Evolutionary conservation across 2,888 invertebrate genomes (phyloP).

Genomic region (Physocephala rufipes): DNA sequence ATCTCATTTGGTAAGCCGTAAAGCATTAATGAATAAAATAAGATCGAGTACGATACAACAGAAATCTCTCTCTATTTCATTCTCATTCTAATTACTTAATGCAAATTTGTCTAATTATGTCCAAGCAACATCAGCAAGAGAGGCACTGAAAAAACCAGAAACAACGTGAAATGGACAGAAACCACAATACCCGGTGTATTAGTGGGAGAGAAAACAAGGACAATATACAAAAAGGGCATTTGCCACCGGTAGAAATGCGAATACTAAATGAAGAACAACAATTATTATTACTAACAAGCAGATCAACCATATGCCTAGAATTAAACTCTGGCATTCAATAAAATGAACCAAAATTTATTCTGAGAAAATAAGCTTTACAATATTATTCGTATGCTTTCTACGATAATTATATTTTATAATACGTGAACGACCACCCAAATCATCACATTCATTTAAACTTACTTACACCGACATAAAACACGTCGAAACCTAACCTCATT

Average conservation of each 20-base stretch:
- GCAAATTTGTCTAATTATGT: conserved; percentile 23
- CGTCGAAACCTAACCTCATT: neutral
- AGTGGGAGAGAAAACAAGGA: neutral
- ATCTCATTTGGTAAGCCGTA: neutral
- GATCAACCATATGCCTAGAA: neutral
- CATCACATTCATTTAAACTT: neutral
- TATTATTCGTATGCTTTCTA: conserved; percentile 15
- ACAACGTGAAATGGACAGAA: neutral
- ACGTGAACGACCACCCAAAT: neutral
- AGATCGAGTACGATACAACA: neutral
- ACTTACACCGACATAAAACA: neutral
- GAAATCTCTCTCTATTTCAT: too few species aligned
- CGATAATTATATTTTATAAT: conserved; percentile 31
- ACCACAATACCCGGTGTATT: neutral
- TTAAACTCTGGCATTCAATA: conserved; percentile 11
- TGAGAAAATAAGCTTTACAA: conserved; percentile 16
- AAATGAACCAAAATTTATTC: conserved; percentile 1
- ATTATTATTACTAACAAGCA: neutral
- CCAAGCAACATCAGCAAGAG: neutral
- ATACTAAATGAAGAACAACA: neutral
- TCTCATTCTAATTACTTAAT: neutral
- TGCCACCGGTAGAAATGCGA: neutral
- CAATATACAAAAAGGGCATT: neutral
- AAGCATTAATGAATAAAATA: conserved; percentile 10
- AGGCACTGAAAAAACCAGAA: neutral